Percentiles rank a stretch among this genome's conserved stretches.
Evolutionary conservation across 92 coral and sea anemone species (phyloP).

Genomic region (Montipora capitata): DNA sequence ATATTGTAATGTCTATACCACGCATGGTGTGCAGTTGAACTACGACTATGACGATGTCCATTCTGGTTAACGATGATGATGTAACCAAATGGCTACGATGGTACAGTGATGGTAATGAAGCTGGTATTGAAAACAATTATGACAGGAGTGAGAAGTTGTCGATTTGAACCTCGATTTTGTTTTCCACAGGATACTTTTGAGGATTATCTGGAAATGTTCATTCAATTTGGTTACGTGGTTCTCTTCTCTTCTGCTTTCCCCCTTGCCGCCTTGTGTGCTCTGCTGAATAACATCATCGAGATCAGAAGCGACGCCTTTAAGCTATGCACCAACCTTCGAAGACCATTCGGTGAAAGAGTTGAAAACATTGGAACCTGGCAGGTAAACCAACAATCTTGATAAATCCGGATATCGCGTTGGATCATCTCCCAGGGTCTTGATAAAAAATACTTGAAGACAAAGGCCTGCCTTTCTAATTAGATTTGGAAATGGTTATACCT

Average conservation of each 20-base stretch:
- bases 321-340: conserved; percentile 96
- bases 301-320: conserved; percentile 99
- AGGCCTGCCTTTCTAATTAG: no score
- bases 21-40: no score
- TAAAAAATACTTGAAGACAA: no score
- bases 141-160: not conserved
- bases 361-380: conserved; percentile 99
- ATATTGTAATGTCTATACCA: no score
- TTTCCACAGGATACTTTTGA: conserved; percentile 94
- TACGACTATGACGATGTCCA: no score
- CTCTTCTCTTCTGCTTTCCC: conserved; percentile 99
- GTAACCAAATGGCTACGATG: not conserved
- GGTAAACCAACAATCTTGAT: conserved; percentile 56
- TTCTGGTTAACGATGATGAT: no score
- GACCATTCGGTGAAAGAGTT: conserved; percentile 98
- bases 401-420: no score
- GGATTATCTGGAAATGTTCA: conserved; percentile 99
- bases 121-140: not conserved
- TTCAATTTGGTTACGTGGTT: conserved; percentile 99
- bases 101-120: not conserved
- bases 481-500: no score
- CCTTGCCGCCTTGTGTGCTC: conserved; percentile 97
- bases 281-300: conserved; percentile 96
- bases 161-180: not conserved
- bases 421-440: no score